Percentiles rank a stretch among this genome's conserved stretches.
Evolutionary conservation across 2,113 vertebrate genomes (phyloP).

Genomic region (Corynorhinus townsendii): DNA sequence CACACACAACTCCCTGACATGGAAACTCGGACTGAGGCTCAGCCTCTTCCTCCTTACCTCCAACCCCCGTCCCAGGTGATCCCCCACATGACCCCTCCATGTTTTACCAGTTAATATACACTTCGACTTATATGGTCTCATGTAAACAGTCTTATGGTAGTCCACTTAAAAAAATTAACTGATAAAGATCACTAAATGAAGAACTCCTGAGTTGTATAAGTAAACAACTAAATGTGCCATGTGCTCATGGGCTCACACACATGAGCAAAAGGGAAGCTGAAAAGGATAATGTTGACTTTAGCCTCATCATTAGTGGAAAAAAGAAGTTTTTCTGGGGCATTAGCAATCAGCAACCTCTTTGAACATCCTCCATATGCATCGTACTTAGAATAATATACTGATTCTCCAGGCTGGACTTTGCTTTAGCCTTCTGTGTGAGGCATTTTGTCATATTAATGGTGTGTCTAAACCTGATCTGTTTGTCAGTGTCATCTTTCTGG

Average conservation of each 20-base stretch:
- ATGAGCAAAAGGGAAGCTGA: neutral
- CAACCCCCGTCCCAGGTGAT: no score
- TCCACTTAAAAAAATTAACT: neutral
- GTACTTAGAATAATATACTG: neutral
- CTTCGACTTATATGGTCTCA: neutral
- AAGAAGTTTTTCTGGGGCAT: neutral
- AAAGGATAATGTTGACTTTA: neutral
- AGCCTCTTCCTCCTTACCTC: neutral
- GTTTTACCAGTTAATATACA: neutral
- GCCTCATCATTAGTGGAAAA: neutral
- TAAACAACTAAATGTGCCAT: neutral
- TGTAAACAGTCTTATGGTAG: neutral
- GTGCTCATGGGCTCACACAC: neutral
- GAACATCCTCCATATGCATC: neutral
- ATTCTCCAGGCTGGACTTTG: neutral
- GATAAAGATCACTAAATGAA: neutral
- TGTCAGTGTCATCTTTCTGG: neutral
- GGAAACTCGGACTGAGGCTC: neutral
- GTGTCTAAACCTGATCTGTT: neutral
- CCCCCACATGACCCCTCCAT: neutral
- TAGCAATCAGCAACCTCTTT: neutral
- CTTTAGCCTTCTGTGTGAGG: neutral
- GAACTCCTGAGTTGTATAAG: neutral
- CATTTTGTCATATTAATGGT: neutral
- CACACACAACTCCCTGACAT: neutral